Evolutionary conservation across 2,113 vertebrate species (phyloP).

Genomic region (Arenaria interpres): DNA sequence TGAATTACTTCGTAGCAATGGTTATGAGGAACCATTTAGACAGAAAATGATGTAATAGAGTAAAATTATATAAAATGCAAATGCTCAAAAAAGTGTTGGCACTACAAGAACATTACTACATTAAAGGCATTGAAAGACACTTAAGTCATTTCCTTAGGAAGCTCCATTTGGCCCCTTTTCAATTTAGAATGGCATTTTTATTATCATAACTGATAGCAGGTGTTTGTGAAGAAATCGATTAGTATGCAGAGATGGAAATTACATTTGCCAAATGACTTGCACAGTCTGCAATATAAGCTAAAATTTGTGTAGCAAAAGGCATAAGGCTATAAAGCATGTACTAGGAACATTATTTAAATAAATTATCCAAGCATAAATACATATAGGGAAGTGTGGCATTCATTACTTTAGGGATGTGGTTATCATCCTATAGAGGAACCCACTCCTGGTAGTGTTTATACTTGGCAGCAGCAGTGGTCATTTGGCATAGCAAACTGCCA

Average conservation of each 20-base stretch:
- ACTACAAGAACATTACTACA: conserved; percentile 74
- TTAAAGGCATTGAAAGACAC: conserved; percentile 82
- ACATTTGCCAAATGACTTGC: conserved; percentile 85
- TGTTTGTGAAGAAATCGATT: conserved; percentile 85
- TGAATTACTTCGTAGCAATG: neutral
- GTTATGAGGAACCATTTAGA: conserved; percentile 41
- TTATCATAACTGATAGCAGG: conserved; percentile 87
- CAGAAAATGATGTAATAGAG: conserved; percentile 45
- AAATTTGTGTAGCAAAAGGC: conserved; percentile 78
- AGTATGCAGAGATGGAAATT: conserved; percentile 86
- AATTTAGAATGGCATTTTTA: conserved; percentile 86
- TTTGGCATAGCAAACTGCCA: conserved; percentile 27
- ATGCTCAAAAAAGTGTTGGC: conserved; percentile 72
- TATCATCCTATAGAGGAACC: neutral
- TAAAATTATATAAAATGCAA: conserved; percentile 74
- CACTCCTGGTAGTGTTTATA: neutral
- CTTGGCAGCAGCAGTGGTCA: conserved; percentile 42
- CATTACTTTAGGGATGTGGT: conserved; percentile 42
- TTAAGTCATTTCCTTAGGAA: conserved; percentile 85
- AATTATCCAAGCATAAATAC: conserved; percentile 71
- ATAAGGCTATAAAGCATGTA: conserved; percentile 74
- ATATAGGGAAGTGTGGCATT: conserved; percentile 54
- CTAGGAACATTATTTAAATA: conserved; percentile 75
- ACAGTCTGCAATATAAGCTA: conserved; percentile 78
- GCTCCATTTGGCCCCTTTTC: conserved; percentile 82